These are phyloP conservation scores for Athripsodes cinereus DNA, from an alignment of 2,888 invertebrate genomes.

Conservation along the genomic window DNA sequence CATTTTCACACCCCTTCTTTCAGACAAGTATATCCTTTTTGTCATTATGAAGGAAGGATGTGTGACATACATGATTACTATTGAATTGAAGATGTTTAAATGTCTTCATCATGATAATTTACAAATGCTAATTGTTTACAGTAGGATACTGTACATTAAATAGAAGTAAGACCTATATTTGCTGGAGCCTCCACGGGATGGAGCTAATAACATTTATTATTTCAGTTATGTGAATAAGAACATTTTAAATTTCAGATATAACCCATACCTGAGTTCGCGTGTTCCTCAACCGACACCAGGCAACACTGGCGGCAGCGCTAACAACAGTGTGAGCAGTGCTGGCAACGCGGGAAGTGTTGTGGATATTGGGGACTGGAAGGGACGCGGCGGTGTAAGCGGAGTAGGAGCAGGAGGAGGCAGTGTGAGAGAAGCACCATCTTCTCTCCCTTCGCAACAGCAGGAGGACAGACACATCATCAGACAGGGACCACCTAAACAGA, in stretches of 20 bases:
- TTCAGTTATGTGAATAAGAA: too few relatives aligned
- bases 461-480: constrained; percentile 70
- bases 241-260: constrained; percentile 13
- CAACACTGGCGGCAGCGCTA: constrained; percentile 12
- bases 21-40: too few relatives aligned
- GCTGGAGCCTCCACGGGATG: too few relatives aligned
- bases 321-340: constrained; percentile 30
- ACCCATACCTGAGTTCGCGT: constrained; percentile 6
- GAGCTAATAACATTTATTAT: too few relatives aligned
- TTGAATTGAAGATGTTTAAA: too few relatives aligned
- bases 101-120: too few relatives aligned
- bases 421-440: constrained; percentile 54
- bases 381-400: constrained; percentile 31
- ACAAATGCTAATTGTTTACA: too few relatives aligned
- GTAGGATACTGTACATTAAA: too few relatives aligned
- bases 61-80: too few relatives aligned
- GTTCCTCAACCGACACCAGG: background rate
- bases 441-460: constrained; percentile 36
- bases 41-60: too few relatives aligned
- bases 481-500: constrained; percentile 58
- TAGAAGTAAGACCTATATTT: too few relatives aligned
- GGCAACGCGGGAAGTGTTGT: constrained; percentile 10
- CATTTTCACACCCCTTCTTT: too few relatives aligned
- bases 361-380: constrained; percentile 26
- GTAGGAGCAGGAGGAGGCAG: constrained; percentile 38